A percentile compares a stretch with the other conserved stretches of the same genome.
Conservation (phyloP, 2,797 vertebrate genomes). For the Diglossa cyanea region DNA sequence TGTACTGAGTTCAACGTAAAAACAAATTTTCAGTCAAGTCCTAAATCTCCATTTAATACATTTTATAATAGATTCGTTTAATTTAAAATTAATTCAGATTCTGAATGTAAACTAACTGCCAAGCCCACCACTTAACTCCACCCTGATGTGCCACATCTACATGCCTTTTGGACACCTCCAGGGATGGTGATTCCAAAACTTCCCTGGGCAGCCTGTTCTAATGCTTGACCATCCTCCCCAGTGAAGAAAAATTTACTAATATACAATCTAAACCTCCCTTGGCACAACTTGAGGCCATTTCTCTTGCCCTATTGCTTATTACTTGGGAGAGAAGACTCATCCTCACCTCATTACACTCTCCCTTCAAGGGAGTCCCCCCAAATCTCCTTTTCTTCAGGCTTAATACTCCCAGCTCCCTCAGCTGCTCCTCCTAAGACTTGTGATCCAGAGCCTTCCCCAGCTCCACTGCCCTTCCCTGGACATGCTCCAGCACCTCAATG, state of each 20-base stretch:
- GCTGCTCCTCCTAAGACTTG: too few relatives aligned
- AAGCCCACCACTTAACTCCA: background rate
- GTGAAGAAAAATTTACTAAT: background rate
- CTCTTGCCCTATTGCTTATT: too few relatives aligned
- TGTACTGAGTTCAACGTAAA: background rate
- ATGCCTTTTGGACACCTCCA: background rate
- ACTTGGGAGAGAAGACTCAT: background rate
- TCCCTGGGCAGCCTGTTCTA: background rate
- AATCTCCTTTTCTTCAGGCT: background rate
- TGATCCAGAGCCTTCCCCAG: background rate
- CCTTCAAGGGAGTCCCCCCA: background rate
- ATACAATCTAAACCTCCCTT: background rate
- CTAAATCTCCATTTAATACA: background rate
- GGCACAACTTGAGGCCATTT: background rate
- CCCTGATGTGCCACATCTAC: background rate
- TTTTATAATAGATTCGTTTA: background rate
- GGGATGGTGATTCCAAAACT: background rate
- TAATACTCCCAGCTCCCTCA: background rate
- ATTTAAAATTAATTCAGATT: background rate
- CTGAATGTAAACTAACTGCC: background rate
- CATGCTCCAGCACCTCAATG: fast-evolving
- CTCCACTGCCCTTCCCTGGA: fast-evolving
- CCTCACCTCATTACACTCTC: too few relatives aligned
- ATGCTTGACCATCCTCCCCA: background rate
- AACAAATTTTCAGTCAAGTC: background rate